phyloP scores from a whole-genome alignment of 2,113 vertebrate genomes.

The Sinocyclocheilus anshuiensis region DNA sequence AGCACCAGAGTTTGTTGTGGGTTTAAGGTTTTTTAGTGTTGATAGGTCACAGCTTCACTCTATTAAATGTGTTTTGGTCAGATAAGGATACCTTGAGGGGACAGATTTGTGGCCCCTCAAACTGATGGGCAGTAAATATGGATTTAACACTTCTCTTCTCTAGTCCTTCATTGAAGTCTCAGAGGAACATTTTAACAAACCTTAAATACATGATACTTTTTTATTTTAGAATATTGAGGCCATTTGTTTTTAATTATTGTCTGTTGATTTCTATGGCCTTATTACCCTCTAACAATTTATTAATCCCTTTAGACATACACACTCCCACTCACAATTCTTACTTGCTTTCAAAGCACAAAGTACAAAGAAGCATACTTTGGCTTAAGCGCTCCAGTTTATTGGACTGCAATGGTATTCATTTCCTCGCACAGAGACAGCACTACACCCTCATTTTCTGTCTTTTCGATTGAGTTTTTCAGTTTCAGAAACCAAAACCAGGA shows the following conservation, averaged over 20 bases:
- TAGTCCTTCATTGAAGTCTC: conserved; percentile 10
- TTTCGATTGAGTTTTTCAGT: conserved; percentile 51
- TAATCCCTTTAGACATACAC: conserved; percentile 6
- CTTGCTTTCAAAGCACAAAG: background rate
- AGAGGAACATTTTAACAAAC: background rate
- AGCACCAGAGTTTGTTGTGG: conserved; percentile 45
- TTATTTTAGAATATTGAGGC: background rate
- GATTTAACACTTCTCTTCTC: conserved; percentile 45
- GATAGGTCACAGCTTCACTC: conserved; percentile 64
- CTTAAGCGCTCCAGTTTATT: conserved; percentile 20
- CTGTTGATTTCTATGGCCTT: background rate
- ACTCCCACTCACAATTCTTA: background rate
- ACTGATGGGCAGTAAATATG: conserved; percentile 78
- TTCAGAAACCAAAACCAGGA: conserved; percentile 40
- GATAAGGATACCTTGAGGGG: conserved; percentile 76
- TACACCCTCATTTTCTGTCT: conserved; percentile 40
- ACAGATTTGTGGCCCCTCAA: conserved; percentile 79
- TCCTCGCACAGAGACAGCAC: conserved; percentile 5
- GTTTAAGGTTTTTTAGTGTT: conserved; percentile 69
- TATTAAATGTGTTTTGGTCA: conserved; percentile 75
- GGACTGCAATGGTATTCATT: conserved; percentile 21
- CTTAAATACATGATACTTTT: background rate
- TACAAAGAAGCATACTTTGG: background rate
- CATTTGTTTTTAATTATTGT: background rate
- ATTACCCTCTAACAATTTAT: conserved; percentile 6